Base-by-base conservation (phyloP, 2,113 vertebrate genomes). In the Mustela lutreola region DNA sequence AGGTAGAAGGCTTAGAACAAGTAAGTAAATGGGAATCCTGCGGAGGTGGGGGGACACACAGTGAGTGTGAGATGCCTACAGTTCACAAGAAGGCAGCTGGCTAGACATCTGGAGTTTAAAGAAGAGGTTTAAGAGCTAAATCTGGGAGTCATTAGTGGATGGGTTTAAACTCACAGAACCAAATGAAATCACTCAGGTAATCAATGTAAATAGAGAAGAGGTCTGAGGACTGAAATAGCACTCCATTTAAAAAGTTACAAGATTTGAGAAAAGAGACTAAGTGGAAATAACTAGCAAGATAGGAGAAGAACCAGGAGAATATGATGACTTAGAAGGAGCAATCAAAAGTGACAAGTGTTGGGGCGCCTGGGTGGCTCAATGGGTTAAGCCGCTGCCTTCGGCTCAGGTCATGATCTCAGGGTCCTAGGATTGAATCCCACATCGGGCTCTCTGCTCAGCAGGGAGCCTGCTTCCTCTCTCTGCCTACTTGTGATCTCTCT, bases 91-190 rank as follows among this genome's bases (percentile, higher is more conserved):
- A 94, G 42, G 81, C 42, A 82, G 86, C 12, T 71, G 58, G 71
- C 36, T 65, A 63, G 8, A 71, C 5, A 83, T 26, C 1, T 73
- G 39, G 45, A 89, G 5, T 48, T 90, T 42, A 86, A 53, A 71
- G 31, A 33, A 75, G 15, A 39, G 39, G 26, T 56, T 56, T 56
- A 53, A 95, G 53, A 87, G 45, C 22, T 79, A n/a, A 36, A 89
- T 42, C 1, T 87, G 31, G 56, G 67, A 78, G 26, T 70, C 78
- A 94, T 58, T n/a, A 62, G 36, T 62, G 82, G 60, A 89, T 71
- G 53, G 36, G 10, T 70, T 79, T 94, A 85, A 90, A 91, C 50
- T 96, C 58, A 78, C 28, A 70, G 76, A 85, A 86, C 18, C 65
- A 86, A 94, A 70, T 48, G 26, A 89, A 36, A 39, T 79, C 31